A percentile compares a stretch with the other conserved stretches of the same genome.
Evolutionary conservation across 2,797 vertebrate species (phyloP).

Genomic region (Clarias platycephalus): DNA sequence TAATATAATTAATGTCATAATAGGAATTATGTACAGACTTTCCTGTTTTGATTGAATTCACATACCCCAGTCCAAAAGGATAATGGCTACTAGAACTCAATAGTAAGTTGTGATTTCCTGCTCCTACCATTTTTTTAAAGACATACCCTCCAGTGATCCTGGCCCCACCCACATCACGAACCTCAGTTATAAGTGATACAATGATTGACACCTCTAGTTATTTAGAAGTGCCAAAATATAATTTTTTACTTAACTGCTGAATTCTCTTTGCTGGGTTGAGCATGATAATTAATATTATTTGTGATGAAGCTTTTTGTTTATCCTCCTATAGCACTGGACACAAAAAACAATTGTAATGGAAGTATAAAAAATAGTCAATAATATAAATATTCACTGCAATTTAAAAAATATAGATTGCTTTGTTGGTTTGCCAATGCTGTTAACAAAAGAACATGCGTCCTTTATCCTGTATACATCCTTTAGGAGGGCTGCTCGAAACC

Average conservation of each 20-base stretch:
- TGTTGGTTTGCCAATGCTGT: neutral
- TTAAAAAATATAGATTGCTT: neutral
- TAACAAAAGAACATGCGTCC: neutral
- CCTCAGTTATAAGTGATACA: neutral
- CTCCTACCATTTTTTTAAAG: neutral
- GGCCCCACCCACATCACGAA: neutral
- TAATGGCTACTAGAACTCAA: neutral
- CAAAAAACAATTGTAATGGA: neutral
- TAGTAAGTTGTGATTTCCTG: neutral
- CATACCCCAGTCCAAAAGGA: neutral
- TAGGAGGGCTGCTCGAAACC: neutral
- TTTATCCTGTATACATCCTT: neutral
- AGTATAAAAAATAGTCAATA: neutral
- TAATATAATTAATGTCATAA: no score
- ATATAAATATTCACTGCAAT: neutral
- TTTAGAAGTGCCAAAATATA: neutral
- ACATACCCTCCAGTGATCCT: neutral
- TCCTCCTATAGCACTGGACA: neutral
- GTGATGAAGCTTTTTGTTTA: neutral
- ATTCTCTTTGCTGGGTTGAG: neutral
- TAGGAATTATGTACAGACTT: neutral
- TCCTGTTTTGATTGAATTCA: neutral
- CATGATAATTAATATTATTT: neutral
- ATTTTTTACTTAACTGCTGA: neutral
- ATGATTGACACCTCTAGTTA: neutral